Evolutionary conservation across 1,140 invertebrate species (phyloP).

Genomic region (Drosophila santomea): DNA sequence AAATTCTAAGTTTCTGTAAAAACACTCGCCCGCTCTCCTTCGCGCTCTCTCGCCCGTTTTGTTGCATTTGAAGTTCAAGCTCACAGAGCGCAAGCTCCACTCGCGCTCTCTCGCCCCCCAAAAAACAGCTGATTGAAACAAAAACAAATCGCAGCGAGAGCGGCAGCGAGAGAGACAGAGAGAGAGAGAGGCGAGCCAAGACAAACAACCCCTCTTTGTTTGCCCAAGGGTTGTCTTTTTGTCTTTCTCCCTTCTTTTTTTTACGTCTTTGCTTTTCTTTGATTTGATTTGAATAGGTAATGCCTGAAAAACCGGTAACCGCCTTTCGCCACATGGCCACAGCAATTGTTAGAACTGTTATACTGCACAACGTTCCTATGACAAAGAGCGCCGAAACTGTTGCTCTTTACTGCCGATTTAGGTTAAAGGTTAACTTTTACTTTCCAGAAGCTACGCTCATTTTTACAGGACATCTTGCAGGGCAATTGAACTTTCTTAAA

Average conservation of each 20-base stretch:
- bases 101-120: slow-evolving; percentile 27
- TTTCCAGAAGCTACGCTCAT: slow-evolving; percentile 40
- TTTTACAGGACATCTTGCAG: background rate
- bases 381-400: slow-evolving; percentile 68
- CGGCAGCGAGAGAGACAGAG: background rate
- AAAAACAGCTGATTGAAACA: slow-evolving; percentile 66
- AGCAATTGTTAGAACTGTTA: slow-evolving; percentile 10
- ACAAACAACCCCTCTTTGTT: slow-evolving; percentile 40
- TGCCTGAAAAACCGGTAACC: slow-evolving; percentile 56
- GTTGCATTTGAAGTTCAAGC: slow-evolving; percentile 80
- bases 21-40: slow-evolving; percentile 23
- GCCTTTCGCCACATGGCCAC: slow-evolving; percentile 44
- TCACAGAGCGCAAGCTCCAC: slow-evolving; percentile 66
- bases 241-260: slow-evolving; percentile 2
- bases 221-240: slow-evolving; percentile 41
- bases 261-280: slow-evolving; percentile 12
- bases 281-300: slow-evolving; percentile 5
- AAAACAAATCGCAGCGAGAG: slow-evolving; percentile 17
- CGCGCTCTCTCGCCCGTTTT: slow-evolving; percentile 22
- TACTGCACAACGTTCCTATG: slow-evolving; percentile 42
- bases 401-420: slow-evolving; percentile 69
- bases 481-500: background rate
- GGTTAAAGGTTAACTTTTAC: slow-evolving; percentile 83
- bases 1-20: slow-evolving; percentile 50
- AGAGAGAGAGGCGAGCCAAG: background rate